Base-by-base conservation (phyloP, 2,888 invertebrate genomes). In the Chalcosyrphus nemorum region DNA sequence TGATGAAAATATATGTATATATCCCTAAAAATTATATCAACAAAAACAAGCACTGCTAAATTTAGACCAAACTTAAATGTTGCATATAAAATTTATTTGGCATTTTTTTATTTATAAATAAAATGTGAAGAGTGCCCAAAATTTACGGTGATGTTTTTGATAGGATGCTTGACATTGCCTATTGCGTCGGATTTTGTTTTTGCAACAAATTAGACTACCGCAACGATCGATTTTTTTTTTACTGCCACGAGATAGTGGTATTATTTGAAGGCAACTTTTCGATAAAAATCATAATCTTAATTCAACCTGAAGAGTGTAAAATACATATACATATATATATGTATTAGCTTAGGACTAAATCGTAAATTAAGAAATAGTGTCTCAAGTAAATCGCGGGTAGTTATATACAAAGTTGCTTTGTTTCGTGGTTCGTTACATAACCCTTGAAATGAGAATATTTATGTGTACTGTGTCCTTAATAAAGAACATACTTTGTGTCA, bases 161-260 rank as follows among this genome's bases (percentile, higher is more conserved):
- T 24, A n/a, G 15, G n/a, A 29, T 15, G 59, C 59, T 59, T 59
- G 5, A 4, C n/a, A 41, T 21, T 56, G 9, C 11, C 9, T 9
- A 15, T n/a, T n/a, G 13, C 13, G 38, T 38, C 38, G 38, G 38
- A 11, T 38, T 38, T 38, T 5, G 13, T 13, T 13, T 38, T 11
- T 38, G 6, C 17, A 27, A 35, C 38, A 15, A n/a, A 13, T 38
- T 52, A 11, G 27, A 17, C 32, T 17, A 29, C 61, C 21, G 27
- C 27, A 41, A 38, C 50, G 50, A 74, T 74, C 45, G 45, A 74
- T 74, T 45, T 56, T 70, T 45, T 74, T 45, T 56, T 70, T 45
- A 6, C 19, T 19, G 13, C 17, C 5, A 11, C n/a, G 38, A 32
- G 61, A 61, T 35, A 43, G 29, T 63, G 19, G 24, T 54, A 27